Percentiles rank a stretch among this genome's conserved stretches.
Evolutionary conservation across 2,797 vertebrate genomes (phyloP).

Genomic region (Rhincodon typus): DNA sequence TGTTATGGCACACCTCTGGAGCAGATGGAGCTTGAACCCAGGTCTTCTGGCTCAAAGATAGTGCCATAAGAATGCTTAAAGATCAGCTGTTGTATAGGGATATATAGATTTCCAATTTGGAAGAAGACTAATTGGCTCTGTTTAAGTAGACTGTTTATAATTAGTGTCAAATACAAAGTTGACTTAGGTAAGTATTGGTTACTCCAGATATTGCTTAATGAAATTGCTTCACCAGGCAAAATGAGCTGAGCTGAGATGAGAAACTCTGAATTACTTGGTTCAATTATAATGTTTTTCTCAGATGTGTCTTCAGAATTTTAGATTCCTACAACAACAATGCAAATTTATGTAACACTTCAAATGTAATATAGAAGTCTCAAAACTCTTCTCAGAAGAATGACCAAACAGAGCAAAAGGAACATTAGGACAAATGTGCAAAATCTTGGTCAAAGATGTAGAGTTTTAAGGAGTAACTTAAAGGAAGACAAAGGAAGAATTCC

Average conservation of each 20-base stretch:
- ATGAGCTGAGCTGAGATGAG: background rate
- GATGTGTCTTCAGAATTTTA: background rate
- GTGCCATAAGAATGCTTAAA: no score
- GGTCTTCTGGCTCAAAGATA: no score
- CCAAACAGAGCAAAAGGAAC: background rate
- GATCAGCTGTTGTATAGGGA: no score
- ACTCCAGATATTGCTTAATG: background rate
- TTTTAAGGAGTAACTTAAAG: background rate
- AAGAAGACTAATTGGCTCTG: background rate
- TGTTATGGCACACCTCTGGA: no score
- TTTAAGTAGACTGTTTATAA: background rate
- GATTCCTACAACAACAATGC: background rate
- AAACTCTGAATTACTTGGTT: background rate
- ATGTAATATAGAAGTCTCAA: background rate
- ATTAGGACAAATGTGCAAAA: background rate
- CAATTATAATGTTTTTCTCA: background rate
- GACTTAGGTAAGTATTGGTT: background rate
- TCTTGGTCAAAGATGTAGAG: background rate
- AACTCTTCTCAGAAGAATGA: background rate
- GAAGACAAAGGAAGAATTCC: background rate
- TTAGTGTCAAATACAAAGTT: background rate
- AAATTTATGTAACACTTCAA: background rate
- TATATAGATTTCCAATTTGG: background rate
- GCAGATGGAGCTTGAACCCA: no score
- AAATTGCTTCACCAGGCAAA: background rate